Base-by-base conservation (phyloP, 2,797 vertebrate genomes). In the Ctenosaura bakeri region DNA sequence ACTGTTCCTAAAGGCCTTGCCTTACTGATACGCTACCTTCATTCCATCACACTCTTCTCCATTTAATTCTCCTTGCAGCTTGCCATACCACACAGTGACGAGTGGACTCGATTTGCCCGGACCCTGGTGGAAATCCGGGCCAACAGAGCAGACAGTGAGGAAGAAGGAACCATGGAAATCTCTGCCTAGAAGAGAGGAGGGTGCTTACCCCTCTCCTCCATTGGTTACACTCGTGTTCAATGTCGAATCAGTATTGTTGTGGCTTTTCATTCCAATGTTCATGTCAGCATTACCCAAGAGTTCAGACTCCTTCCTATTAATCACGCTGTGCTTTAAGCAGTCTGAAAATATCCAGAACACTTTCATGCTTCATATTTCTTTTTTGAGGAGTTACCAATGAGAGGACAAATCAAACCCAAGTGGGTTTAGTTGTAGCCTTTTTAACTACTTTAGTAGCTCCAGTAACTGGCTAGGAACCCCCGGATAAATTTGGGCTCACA, bases 41-140 rank as follows among this genome's bases (percentile, higher is more conserved):
- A 1, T 46, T 50, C 12, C 24, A 2, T 69, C 18, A 56, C 0
- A 10, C 54, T 74, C 6, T 64, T 20, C 50, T 32, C 59, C 64
- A 6, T 92, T 92, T 90, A 82, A 56, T 88, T 90, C 91, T 84
- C 90, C 91, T 94, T 91, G 62, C 96, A 99, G 99, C 98, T 99
- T 90, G 98, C 99, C 0, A 95, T 98, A 42, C 97, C 98, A 0
- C 99, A 99, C 96, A 98, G 96, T 0, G 99, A 99, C 0, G 99
- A 99, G 91, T 99, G 99, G 99, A 96, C 97, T 0, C 98, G 98
- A 69, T 99, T 99, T 3, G 98, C 98, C 86, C 98, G 98, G 18
- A 99, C 99, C 6, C 96, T 99, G 93, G 97, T 98, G 97, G 99
- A 99, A 96, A 99, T 99, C 80, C 98, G 98, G 0, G 99, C 99